Percentiles rank a stretch among this genome's conserved stretches.
Conservation (phyloP, 2,888 invertebrate genomes). For the Drosophila anceps region DNA sequence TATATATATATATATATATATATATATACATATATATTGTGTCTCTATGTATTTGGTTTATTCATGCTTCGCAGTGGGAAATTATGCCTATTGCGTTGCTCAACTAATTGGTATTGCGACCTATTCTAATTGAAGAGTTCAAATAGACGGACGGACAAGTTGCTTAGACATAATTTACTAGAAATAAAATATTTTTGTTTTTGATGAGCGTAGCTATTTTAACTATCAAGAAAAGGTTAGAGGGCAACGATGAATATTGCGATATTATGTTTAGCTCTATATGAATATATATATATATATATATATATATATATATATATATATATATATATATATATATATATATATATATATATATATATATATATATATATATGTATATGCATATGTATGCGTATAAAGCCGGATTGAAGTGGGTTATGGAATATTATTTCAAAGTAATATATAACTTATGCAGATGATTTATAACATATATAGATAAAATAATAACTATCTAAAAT, state of each 20-base stretch:
- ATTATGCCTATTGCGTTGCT: constrained; percentile 49
- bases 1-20: neutral
- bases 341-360: too few species aligned
- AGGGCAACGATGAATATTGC: constrained; percentile 31
- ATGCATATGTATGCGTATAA: too few species aligned
- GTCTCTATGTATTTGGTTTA: constrained; percentile 21
- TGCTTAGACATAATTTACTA: constrained; percentile 23
- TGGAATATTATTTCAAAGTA: too few species aligned
- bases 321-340: too few species aligned
- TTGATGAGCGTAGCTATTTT: constrained; percentile 5
- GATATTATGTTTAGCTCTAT: neutral
- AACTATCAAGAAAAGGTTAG: constrained; percentile 11
- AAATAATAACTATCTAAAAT: too few species aligned
- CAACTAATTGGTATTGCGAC: constrained; percentile 70
- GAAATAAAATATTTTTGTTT: neutral
- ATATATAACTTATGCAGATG: too few species aligned
- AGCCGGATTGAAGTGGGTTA: too few species aligned
- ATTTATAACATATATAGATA: too few species aligned
- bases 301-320: neutral
- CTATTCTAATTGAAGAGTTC: constrained; percentile 70
- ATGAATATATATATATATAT: neutral
- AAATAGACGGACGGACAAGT: constrained; percentile 35
- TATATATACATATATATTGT: too few species aligned
- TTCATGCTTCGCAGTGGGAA: constrained; percentile 41
- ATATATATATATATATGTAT: too few species aligned